These are phyloP conservation scores for Hyalella azteca DNA, from an alignment of 2,888 invertebrate genomes.

Conservation along the genomic window DNA sequence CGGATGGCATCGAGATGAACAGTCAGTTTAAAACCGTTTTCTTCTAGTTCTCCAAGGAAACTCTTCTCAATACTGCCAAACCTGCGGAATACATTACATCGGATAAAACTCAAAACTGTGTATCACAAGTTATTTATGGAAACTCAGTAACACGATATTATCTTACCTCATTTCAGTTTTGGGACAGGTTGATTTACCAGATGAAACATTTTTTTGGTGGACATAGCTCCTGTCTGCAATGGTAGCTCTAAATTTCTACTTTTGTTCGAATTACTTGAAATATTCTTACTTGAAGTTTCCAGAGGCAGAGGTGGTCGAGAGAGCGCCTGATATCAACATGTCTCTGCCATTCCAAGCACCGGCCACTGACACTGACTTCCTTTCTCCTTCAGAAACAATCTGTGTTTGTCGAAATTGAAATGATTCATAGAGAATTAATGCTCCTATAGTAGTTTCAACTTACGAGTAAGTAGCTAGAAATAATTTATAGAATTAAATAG, in stretches of 20 bases:
- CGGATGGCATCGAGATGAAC: neutral
- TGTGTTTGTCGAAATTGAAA: neutral
- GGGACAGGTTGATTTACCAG: no score
- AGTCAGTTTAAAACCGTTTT: neutral
- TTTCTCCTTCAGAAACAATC: neutral
- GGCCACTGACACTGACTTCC: neutral
- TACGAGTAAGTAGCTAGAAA: neutral
- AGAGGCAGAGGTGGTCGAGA: neutral
- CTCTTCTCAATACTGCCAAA: conserved; percentile 2
- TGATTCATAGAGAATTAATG: neutral
- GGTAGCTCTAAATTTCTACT: no score
- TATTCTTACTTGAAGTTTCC: conserved; percentile 1
- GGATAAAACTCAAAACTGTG: no score
- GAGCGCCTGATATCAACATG: no score
- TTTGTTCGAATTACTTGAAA: no score
- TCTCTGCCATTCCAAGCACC: neutral
- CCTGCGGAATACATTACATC: neutral
- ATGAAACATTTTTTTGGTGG: no score
- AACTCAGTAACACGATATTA: no score
- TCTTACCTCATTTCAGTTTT: no score
- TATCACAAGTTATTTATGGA: no score
- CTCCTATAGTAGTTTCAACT: neutral
- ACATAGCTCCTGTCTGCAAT: no score
- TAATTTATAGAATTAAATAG: neutral
- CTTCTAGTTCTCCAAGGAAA: neutral